Evolutionary conservation across 2,113 vertebrate species (phyloP), one percentile per base, ranked within the genome.

Genomic region (Isichthys henryi): DNA sequence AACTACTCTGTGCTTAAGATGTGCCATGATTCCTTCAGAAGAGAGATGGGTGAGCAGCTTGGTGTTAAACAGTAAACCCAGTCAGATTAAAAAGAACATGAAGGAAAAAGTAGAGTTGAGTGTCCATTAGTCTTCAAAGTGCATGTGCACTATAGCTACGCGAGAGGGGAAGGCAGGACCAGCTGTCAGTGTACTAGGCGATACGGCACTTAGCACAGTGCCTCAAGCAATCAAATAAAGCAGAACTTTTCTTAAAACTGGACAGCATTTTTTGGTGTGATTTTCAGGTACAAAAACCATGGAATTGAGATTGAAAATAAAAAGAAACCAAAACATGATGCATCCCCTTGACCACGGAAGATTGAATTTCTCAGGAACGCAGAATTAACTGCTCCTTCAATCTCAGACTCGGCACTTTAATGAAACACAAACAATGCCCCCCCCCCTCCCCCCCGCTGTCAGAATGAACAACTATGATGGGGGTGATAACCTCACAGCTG

Each of bases 401-500:
- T 17, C 39, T 82, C 77, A 82, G 27, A 27, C 62, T 70, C 62
- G 10, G 62, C 23, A 66, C n/a, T 13, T 66, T 70, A 70, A 70
- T 70, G 62, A 70, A 70, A 70, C 82, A 92, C 90, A 92, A 93
- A 93, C 91, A 93, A 90, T 88, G 89, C 13, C 56, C 23, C 21
- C 43, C 43, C 43, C 43, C 21, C 43, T 3, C 43, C 43, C 43
- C 43, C 43, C 70, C 86, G 87, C 91, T 90, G 90, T 92, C 86
- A 89, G 82, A 90, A 77, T 66, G 86, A 91, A 92, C 90, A 90
- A 77, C 90, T 91, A 88, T 89, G 89, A 90, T 89, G 74, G 90
- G 88, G 89, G 27, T 84, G 87, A 86, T 90, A 58, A 89, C 88
- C 91, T 92, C 90, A 90, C 91, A 93, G 91, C 93, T 93, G 92